phyloP scores from a whole-genome alignment of 2,888 invertebrate genomes.

The Diaprepes abbreviatus region DNA sequence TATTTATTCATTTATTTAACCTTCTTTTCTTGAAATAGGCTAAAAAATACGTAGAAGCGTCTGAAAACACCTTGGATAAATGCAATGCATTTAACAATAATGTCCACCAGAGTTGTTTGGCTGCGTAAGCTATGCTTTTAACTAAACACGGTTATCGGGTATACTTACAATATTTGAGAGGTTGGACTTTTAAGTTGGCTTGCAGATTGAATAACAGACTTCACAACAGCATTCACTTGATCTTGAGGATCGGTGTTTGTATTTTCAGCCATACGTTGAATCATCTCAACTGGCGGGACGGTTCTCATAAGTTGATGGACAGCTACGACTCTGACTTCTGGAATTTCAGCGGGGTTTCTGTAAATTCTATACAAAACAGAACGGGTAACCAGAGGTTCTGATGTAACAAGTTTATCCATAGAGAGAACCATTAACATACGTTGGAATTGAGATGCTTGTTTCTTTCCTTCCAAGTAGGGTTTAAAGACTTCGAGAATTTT shows the following conservation, averaged over 20 bases:
- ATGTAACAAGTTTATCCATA: conserved; percentile 70
- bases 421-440: conserved; percentile 75
- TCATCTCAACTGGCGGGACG: conserved; percentile 73
- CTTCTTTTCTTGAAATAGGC: too few species aligned
- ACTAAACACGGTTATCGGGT: too few species aligned
- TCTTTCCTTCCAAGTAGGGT: conserved; percentile 77
- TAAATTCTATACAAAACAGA: conserved; percentile 76
- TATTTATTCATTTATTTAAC: too few species aligned
- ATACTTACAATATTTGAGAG: conserved; percentile 52
- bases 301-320: conserved; percentile 74
- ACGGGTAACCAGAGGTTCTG: conserved; percentile 70
- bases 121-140: too few species aligned
- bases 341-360: conserved; percentile 75
- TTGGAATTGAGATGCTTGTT: conserved; percentile 72
- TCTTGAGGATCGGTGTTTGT: conserved; percentile 75
- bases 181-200: conserved; percentile 66
- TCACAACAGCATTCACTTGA: conserved; percentile 77
- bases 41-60: too few species aligned
- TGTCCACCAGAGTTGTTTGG: too few species aligned
- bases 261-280: conserved; percentile 79
- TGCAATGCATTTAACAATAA: too few species aligned
- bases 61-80: too few species aligned
- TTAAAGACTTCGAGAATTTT: conserved; percentile 74
- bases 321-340: conserved; percentile 77
- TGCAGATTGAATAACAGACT: conserved; percentile 73